These are phyloP conservation scores for Drosophila truncata DNA, from an alignment of 1,140 invertebrate species.

Conservation along the genomic window DNA sequence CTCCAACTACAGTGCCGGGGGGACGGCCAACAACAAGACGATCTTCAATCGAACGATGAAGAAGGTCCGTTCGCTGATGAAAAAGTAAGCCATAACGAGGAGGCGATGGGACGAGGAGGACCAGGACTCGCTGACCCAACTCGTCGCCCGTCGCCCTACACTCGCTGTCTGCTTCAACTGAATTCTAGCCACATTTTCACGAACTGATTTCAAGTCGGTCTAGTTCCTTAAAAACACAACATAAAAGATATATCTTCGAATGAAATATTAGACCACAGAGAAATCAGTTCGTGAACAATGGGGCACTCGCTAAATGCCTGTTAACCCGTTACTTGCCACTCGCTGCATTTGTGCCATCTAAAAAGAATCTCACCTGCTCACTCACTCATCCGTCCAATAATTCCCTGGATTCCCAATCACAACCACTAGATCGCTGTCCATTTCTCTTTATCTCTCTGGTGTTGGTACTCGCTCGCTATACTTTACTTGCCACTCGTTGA, in stretches of 20 bases:
- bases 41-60: conserved; percentile 90
- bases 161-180: conserved; percentile 40
- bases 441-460: conserved; percentile 38
- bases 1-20: conserved; percentile 66
- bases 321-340: conserved; percentile 47
- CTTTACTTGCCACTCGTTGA: conserved; percentile 65
- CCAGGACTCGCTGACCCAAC: conserved; percentile 41
- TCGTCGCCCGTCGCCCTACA: conserved; percentile 59
- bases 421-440: conserved; percentile 26
- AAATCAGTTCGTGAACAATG: conserved; percentile 30
- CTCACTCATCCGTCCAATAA: conserved; percentile 6
- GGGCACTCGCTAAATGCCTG: conserved; percentile 41
- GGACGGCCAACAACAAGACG: conserved; percentile 84
- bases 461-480: conserved; percentile 47
- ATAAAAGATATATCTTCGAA: background rate
- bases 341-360: conserved; percentile 61
- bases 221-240: background rate
- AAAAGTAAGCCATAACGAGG: conserved; percentile 86
- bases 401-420: conserved; percentile 13
- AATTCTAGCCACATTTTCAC: conserved; percentile 11
- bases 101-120: conserved; percentile 39
- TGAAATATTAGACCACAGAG: background rate
- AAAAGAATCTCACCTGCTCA: conserved; percentile 63
- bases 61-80: conserved; percentile 89
- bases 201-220: conserved; percentile 17